A percentile compares a stretch with the other conserved stretches of the same genome.
These are phyloP conservation scores for Lates japonicus DNA, from an alignment of 2,797 vertebrate species.

Conservation along the genomic window DNA sequence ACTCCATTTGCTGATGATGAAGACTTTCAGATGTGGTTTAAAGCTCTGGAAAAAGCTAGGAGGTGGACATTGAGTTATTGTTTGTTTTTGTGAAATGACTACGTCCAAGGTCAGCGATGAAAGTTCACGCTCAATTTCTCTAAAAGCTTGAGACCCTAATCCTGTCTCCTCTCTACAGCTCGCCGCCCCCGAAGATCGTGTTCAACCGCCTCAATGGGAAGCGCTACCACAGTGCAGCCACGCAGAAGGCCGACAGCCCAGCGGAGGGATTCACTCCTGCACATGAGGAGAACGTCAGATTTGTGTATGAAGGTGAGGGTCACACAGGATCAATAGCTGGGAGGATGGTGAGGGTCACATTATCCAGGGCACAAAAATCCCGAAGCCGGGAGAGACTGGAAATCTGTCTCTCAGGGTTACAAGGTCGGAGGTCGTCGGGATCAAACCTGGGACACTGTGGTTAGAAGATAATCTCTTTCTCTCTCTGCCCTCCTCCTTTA, in stretches of 20 bases:
- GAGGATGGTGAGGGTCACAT: background rate
- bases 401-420: background rate
- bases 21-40: background rate
- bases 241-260: slow-evolving; percentile 76
- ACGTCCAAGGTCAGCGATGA: background rate
- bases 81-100: background rate
- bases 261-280: slow-evolving; percentile 92
- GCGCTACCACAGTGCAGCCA: slow-evolving; percentile 83
- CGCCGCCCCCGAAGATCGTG: slow-evolving; percentile 91
- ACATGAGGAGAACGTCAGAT: slow-evolving; percentile 96
- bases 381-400: background rate
- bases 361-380: background rate
- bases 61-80: background rate
- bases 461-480: background rate
- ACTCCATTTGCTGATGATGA: background rate
- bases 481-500: background rate
- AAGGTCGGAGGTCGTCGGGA: background rate
- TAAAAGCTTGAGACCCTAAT: background rate
- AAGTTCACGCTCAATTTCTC: background rate
- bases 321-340: background rate
- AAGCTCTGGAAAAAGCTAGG: no score
- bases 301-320: slow-evolving; percentile 93
- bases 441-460: background rate
- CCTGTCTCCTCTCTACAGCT: slow-evolving; percentile 61
- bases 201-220: slow-evolving; percentile 96